phyloP scores from a whole-genome alignment of 2,113 vertebrate species.

The Ancistrus triradiatus region DNA sequence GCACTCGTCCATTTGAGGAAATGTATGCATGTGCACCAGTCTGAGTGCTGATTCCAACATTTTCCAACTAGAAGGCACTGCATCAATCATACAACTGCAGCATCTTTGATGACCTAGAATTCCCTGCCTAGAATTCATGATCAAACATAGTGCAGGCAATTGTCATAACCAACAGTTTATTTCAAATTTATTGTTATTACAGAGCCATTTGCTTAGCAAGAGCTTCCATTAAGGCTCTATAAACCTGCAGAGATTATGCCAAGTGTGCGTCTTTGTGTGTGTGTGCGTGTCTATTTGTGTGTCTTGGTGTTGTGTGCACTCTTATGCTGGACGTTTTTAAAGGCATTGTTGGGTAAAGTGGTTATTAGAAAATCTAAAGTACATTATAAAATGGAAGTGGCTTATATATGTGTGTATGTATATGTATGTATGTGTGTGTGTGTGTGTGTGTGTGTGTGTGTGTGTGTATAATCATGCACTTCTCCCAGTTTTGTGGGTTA shows the following conservation, averaged over 20 bases:
- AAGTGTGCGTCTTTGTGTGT: slow-evolving; percentile 69
- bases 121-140: slow-evolving; percentile 98
- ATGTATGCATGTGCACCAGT: slow-evolving; percentile 42
- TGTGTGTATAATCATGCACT: too few species aligned
- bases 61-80: slow-evolving; percentile 67
- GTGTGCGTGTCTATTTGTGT: slow-evolving; percentile 73
- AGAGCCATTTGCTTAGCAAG: slow-evolving; percentile 99
- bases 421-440: slow-evolving; percentile 5
- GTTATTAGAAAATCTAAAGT: too few species aligned
- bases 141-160: too few species aligned
- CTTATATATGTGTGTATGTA: not conserved
- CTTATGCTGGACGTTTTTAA: too few species aligned
- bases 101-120: slow-evolving; percentile 97
- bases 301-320: slow-evolving; percentile 82
- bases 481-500: too few species aligned
- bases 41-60: slow-evolving; percentile 70
- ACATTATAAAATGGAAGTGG: too few species aligned
- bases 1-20: slow-evolving; percentile 88
- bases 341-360: slow-evolving; percentile 79
- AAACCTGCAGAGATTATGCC: slow-evolving; percentile 89
- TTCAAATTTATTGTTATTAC: slow-evolving; percentile 99
- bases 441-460: not conserved
- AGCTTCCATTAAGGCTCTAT: slow-evolving; percentile 99
- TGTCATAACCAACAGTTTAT: slow-evolving; percentile 79
- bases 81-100: slow-evolving; percentile 84